A percentile compares a stretch with the other conserved stretches of the same genome.
Conservation (phyloP, 2,113 vertebrate species). For the Muntiacus reevesi region DNA sequence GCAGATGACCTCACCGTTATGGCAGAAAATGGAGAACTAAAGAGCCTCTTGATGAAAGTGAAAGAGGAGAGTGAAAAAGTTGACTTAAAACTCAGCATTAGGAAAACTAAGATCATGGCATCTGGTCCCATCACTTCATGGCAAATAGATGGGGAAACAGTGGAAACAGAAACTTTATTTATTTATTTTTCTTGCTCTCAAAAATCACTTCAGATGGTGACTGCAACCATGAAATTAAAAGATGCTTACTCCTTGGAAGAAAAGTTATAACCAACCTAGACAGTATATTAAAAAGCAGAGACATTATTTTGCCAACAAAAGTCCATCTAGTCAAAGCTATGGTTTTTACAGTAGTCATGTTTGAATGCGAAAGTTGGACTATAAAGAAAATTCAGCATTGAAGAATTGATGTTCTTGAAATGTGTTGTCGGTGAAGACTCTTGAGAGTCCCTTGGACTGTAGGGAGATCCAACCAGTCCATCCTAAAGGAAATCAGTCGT, state of each 20-base stretch:
- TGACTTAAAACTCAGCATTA: not conserved
- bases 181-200: not conserved
- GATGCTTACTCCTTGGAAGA: not conserved
- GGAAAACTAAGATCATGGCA: not conserved
- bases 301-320: not conserved
- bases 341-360: not conserved
- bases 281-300: not conserved
- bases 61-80: not conserved
- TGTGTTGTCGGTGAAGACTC: not conserved
- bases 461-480: not conserved
- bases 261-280: not conserved
- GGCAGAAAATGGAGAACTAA: not conserved
- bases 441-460: not conserved
- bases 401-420: not conserved
- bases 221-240: not conserved
- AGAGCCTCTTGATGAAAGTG: not conserved
- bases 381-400: not conserved
- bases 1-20: not conserved
- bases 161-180: not conserved
- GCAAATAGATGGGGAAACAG: not conserved
- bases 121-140: not conserved
- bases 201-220: not conserved
- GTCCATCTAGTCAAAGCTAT: not conserved
- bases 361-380: not conserved
- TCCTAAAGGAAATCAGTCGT: not conserved